Conservation (phyloP, 2,113 vertebrate genomes). For the Eurystomus gularis region DNA sequence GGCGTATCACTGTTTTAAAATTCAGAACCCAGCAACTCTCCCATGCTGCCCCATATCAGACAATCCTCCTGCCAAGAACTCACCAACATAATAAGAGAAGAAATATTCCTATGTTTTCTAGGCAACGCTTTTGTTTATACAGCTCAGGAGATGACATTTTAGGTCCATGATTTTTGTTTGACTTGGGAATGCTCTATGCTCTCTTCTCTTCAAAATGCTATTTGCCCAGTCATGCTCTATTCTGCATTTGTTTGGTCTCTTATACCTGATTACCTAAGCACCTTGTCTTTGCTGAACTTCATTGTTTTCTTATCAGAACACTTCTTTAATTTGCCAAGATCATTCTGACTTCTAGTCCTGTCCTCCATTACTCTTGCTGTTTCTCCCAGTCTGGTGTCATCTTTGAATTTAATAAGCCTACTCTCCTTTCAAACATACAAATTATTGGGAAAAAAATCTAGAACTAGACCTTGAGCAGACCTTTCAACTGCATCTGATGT, state of each 20-base stretch:
- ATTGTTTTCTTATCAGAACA: background rate
- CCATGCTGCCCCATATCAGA: background rate
- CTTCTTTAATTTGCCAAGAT: background rate
- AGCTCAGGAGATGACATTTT: background rate
- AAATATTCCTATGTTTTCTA: background rate
- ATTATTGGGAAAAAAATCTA: background rate
- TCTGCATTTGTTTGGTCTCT: background rate
- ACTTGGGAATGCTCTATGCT: background rate
- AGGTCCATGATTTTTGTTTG: background rate
- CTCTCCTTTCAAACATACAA: background rate
- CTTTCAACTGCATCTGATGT: background rate
- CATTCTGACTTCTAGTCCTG: background rate
- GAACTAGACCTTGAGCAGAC: background rate
- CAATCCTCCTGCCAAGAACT: background rate
- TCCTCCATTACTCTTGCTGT: background rate
- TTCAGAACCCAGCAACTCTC: background rate
- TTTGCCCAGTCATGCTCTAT: background rate
- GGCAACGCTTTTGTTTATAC: background rate
- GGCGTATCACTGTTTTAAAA: rapidly evolving
- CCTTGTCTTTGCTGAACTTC: background rate
- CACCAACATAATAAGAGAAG: background rate
- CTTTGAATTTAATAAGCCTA: background rate
- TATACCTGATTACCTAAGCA: background rate
- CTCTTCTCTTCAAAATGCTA: background rate
- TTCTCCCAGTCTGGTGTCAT: background rate